Conservation (phyloP, 2,888 invertebrate species). For the Drosophila lutescens region DNA sequence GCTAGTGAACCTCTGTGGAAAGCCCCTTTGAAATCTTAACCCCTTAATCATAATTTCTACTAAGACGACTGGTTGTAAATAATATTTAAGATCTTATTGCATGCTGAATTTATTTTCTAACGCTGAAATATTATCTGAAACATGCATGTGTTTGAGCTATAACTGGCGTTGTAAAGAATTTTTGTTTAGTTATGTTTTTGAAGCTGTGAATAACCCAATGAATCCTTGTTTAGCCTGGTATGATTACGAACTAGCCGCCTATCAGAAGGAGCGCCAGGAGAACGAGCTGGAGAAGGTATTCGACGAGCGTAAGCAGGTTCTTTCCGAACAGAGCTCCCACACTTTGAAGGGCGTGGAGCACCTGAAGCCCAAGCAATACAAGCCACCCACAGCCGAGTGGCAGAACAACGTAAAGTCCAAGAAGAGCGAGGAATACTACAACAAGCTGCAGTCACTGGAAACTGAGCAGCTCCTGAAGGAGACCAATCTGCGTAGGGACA, state of each 20-base stretch:
- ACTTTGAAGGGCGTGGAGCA: constrained; percentile 86
- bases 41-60: constrained; percentile 34
- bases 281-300: constrained; percentile 94
- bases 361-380: constrained; percentile 88
- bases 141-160: constrained; percentile 25
- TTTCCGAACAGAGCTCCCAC: constrained; percentile 88
- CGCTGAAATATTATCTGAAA: constrained; percentile 7
- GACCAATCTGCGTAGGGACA: constrained; percentile 90
- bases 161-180: constrained; percentile 7
- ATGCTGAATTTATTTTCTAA: constrained; percentile 8
- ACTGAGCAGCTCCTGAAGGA: constrained; percentile 94
- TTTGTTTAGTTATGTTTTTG: constrained; percentile 4
- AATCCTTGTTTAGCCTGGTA: constrained; percentile 91
- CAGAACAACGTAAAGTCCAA: constrained; percentile 92
- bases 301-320: constrained; percentile 91
- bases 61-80: constrained; percentile 31
- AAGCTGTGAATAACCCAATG: constrained; percentile 18
- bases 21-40: constrained; percentile 6
- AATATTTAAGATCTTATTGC: constrained; percentile 18
- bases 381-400: constrained; percentile 93
- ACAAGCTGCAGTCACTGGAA: constrained; percentile 92
- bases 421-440: constrained; percentile 93
- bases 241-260: constrained; percentile 93
- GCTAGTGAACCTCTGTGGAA: constrained; percentile 53
- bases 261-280: constrained; percentile 91